A percentile compares a stretch with the other conserved stretches of the same genome.
Conservation (phyloP, 2,797 vertebrate species). For the Mionectes olivaceus region DNA sequence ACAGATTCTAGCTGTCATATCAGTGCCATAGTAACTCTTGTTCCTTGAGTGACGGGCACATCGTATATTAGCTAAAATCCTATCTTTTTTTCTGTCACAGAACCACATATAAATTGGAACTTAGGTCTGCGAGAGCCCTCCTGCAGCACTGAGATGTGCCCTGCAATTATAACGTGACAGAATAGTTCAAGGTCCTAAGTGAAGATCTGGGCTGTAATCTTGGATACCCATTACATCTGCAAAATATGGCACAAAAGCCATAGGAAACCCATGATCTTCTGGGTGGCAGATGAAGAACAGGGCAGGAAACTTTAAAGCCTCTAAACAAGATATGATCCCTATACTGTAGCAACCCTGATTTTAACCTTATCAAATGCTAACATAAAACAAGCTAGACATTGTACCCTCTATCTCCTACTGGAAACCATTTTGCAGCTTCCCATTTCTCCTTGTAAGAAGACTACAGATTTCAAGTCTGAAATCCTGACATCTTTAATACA, state of each 20-base stretch:
- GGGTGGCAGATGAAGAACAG: not conserved
- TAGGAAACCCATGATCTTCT: not conserved
- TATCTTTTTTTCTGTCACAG: not conserved
- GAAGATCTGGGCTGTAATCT: not conserved
- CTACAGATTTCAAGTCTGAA: not conserved
- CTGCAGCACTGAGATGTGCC: not conserved
- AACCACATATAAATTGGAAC: not conserved
- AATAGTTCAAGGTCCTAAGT: not conserved
- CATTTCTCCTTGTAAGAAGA: not conserved
- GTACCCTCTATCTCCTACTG: not conserved
- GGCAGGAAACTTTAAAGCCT: not conserved
- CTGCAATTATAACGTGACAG: not conserved
- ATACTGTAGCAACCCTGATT: not conserved
- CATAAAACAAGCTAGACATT: not conserved
- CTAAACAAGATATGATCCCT: not conserved
- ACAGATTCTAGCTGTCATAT: not conserved
- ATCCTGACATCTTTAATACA: not conserved
- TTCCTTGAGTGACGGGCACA: not conserved
- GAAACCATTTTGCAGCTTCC: not conserved
- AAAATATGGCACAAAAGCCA: not conserved
- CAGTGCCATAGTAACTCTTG: not conserved
- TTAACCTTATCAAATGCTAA: not conserved
- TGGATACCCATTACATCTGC: not conserved
- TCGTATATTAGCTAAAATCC: not conserved
- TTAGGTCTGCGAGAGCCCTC: not conserved